Evolutionary conservation across 2,888 invertebrate species (phyloP).

Genomic region (Andrena flavipes): DNA sequence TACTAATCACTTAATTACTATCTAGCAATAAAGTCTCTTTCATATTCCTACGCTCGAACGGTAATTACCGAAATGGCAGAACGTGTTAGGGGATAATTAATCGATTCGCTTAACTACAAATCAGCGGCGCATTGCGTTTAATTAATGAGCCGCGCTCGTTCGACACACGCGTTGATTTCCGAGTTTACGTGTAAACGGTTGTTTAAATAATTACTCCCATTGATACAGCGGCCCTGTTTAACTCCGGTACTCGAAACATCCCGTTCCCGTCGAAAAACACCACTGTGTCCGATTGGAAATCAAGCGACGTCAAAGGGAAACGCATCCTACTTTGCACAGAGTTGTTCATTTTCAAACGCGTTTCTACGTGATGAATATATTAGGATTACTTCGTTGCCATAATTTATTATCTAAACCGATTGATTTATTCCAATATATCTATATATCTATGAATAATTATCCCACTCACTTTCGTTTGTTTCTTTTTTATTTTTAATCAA

Average conservation of each 20-base stretch:
- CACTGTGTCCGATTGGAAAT: neutral
- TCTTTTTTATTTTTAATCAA: neutral
- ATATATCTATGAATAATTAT: neutral
- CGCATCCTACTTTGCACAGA: neutral
- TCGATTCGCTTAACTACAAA: conserved; percentile 54
- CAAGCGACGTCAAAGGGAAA: neutral
- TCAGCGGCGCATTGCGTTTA: conserved; percentile 50
- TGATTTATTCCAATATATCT: no score
- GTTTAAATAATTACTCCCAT: conserved; percentile 48
- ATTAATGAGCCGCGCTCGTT: conserved; percentile 42
- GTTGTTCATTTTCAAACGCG: no score
- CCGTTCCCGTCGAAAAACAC: conserved; percentile 8
- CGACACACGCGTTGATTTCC: conserved; percentile 31
- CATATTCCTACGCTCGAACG: neutral
- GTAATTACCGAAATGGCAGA: conserved; percentile 23
- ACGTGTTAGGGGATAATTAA: conserved; percentile 50
- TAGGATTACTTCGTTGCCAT: no score
- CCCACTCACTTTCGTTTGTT: neutral
- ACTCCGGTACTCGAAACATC: neutral
- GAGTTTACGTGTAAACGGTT: conserved; percentile 46
- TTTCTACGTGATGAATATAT: no score
- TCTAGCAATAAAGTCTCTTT: conserved; percentile 27
- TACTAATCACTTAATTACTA: conserved; percentile 7
- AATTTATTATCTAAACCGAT: neutral
- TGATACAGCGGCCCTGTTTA: conserved; percentile 28